Evolutionary conservation across 2,797 vertebrate genomes (phyloP).

Genomic region (Labeo calbasu): DNA sequence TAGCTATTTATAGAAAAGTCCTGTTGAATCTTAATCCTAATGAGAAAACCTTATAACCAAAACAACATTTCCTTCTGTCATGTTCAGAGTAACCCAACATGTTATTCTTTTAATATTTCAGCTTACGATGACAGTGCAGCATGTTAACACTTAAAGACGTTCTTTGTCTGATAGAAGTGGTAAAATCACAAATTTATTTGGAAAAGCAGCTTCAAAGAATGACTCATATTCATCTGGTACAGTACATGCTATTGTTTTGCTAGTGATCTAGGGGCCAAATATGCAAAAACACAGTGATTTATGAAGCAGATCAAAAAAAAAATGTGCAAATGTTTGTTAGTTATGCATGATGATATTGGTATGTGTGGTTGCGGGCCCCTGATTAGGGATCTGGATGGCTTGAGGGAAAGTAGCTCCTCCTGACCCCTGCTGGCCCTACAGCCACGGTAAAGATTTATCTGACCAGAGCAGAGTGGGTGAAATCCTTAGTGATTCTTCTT

Average conservation of each 20-base stretch:
- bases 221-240: not conserved
- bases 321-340: not conserved
- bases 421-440: constrained; percentile 20
- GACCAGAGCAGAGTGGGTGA: constrained; percentile 24
- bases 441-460: not conserved
- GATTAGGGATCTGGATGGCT: not conserved
- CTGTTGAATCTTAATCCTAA: not conserved
- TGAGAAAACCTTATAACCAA: not conserved
- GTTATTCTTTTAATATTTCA: not conserved
- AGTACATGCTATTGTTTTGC: not conserved
- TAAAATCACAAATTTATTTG: not conserved
- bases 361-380: not conserved
- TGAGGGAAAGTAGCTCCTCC: not conserved
- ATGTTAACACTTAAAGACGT: not conserved
- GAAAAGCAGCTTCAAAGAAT: not conserved
- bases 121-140: not conserved
- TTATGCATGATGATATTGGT: not conserved
- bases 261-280: not conserved
- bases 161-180: not conserved
- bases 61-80: not conserved
- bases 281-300: not conserved
- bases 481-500: not conserved
- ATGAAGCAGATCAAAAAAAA: not conserved
- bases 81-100: not conserved
- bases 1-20: not conserved